Conservation (phyloP, 2,113 vertebrate species). For the Toxostoma redivivum region DNA sequence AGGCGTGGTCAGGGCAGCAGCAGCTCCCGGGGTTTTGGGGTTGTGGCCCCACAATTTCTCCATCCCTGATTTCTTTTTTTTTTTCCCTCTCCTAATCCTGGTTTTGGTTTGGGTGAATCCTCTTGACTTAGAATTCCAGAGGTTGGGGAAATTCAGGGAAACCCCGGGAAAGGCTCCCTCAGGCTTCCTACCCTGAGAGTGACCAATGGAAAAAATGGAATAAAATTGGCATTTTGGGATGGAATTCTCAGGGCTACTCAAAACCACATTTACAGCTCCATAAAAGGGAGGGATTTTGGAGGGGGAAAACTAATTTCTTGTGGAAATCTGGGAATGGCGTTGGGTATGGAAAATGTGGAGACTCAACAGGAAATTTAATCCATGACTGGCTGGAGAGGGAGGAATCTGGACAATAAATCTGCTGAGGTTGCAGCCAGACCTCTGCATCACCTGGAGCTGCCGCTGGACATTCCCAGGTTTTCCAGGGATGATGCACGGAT, state of each 20-base stretch:
- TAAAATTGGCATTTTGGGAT: background rate
- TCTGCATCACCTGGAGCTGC: background rate
- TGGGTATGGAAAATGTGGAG: background rate
- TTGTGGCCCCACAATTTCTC: background rate
- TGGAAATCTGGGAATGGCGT: background rate
- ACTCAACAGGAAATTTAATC: background rate
- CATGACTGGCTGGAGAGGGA: background rate
- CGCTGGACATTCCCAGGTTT: background rate
- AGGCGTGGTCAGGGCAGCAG: background rate
- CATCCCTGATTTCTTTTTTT: background rate
- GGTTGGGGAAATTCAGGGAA: background rate
- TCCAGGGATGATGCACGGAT: background rate
- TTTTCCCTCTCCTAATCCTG: background rate
- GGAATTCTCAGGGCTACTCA: background rate
- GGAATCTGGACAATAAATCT: background rate
- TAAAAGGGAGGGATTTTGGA: background rate
- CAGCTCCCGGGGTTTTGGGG: background rate
- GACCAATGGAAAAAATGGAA: background rate
- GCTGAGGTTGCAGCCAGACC: background rate
- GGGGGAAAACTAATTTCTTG: background rate
- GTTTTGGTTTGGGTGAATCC: background rate
- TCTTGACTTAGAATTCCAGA: background rate
- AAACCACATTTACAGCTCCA: background rate
- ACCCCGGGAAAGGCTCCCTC: background rate
- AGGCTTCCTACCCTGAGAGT: background rate